A percentile compares a stretch with the other conserved stretches of the same genome.
Evolutionary conservation across 2,113 vertebrate species (phyloP).

Genomic region (Sprattus sprattus): DNA sequence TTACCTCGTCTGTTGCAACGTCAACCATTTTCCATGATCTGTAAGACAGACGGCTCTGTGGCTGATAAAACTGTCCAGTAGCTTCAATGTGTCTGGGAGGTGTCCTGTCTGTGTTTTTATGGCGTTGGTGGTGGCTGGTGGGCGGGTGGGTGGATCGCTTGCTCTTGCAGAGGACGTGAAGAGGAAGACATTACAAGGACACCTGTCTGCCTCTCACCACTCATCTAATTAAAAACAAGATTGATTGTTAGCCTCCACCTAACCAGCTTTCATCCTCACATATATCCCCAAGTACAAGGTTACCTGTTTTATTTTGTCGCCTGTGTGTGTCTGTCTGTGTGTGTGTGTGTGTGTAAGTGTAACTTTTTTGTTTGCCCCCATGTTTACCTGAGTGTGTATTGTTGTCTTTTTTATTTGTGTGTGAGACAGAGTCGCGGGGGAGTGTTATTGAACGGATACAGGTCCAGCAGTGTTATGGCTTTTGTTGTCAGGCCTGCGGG

Average conservation of each 20-base stretch:
- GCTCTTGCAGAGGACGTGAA: slow-evolving; percentile 17
- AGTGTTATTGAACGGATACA: slow-evolving; percentile 70
- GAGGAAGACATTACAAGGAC: slow-evolving; percentile 37
- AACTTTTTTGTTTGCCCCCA: not conserved
- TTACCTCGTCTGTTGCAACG: no score
- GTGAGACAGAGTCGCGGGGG: slow-evolving; percentile 67
- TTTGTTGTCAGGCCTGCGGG: slow-evolving; percentile 87
- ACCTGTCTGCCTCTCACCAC: slow-evolving; percentile 24
- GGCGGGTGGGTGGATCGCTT: not conserved
- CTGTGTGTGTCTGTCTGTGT: slow-evolving; percentile 61
- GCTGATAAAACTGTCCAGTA: not conserved
- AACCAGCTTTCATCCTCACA: slow-evolving; percentile 39
- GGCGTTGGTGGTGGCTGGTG: not conserved
- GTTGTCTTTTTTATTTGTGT: slow-evolving; percentile 28
- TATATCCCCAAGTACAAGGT: slow-evolving; percentile 47
- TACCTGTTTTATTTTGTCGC: slow-evolving; percentile 29
- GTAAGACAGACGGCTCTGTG: not conserved
- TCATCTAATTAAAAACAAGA: slow-evolving; percentile 46
- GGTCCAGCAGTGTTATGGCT: slow-evolving; percentile 70
- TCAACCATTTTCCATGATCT: not conserved
- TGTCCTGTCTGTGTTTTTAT: not conserved
- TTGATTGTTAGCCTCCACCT: slow-evolving; percentile 36
- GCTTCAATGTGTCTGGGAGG: not conserved
- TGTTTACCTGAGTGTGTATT: slow-evolving; percentile 42
- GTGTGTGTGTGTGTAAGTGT: slow-evolving; percentile 22